Base-by-base conservation (phyloP, 2,797 vertebrate genomes). In the Sebastes hubbsi region DNA sequence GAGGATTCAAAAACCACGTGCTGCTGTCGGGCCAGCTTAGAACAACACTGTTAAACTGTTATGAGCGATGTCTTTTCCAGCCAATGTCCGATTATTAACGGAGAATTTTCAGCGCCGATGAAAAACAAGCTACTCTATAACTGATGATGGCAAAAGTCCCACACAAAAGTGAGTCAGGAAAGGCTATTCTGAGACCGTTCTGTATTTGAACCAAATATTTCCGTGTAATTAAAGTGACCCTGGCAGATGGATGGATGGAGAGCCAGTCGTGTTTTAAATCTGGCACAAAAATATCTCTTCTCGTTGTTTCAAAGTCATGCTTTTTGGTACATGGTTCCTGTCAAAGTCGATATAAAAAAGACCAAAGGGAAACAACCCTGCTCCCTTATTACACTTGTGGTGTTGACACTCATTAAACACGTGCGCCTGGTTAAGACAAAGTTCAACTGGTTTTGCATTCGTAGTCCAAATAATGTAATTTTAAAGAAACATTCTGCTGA, bases 11-110 rank as follows among this genome's bases (percentile, higher is more conserved):
- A 72, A 80, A 66, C 12, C 16, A 75, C 52, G 65, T 20, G 29
- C 55, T 59, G 36, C 20, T 32, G 56, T 59, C 58, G 8, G 46
- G 32, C 46, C 49, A 20, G 61, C 69, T 74, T 77, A 46, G 29
- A 58, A 61, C 62, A 72, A 65, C 61, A 61, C 27, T 66, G 54
- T 71, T 60, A 81, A 78, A 74, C 13, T 29, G 65, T 61, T 67
- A 36, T 6, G 78, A 79, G 62, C 30, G 80, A 87, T 87, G 77
- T 71, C 24, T 88, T 81, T 83, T 67, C 80, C 85, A 80, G 81
- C 69, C 69, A 60, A 78, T 18, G 59, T 36, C 10, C 49, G 8
- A 82, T 62, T 80, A 84, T 83, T 81, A 73, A 78, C 54, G 12
- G 42, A 76, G 36, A 13, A 59, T 60, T 85, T 80, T 78, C 32